Evolutionary conservation across 2,888 invertebrate species (phyloP).

Genomic region (Tiliacea citrago): DNA sequence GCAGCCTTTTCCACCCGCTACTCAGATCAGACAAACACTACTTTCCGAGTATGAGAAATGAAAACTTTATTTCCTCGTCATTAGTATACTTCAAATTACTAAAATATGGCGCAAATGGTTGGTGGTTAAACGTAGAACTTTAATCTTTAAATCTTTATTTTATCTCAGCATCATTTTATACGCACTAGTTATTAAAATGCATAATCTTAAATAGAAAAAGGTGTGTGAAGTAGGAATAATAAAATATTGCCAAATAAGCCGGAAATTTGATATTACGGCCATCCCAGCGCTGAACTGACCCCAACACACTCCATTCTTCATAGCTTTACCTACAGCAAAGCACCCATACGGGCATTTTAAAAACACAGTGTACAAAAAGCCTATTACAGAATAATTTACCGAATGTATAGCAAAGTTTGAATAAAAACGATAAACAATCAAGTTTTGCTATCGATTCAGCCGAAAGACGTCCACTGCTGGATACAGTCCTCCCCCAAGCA

Average conservation of each 20-base stretch:
- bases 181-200: too few relatives aligned
- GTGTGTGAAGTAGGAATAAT: background rate
- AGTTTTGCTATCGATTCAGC: background rate
- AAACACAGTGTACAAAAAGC: background rate
- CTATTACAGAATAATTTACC: background rate
- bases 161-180: too few relatives aligned
- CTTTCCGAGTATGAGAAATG: too few relatives aligned
- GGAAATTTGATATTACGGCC: background rate
- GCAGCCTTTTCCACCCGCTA: too few relatives aligned
- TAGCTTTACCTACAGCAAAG: background rate
- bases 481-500: too few relatives aligned
- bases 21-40: too few relatives aligned
- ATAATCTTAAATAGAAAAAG: too few relatives aligned
- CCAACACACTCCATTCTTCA: background rate
- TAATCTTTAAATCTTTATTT: too few relatives aligned
- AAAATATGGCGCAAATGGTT: background rate
- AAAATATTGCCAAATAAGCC: background rate
- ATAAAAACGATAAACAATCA: background rate
- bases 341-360: background rate
- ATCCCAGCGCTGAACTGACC: background rate
- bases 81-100: background rate
- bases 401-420: background rate
- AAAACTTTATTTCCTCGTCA: background rate
- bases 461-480: too few relatives aligned
- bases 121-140: background rate